A percentile compares a stretch with the other conserved stretches of the same genome.
phyloP scores from a whole-genome alignment of 1,140 invertebrate genomes.

The Lucilia cuprina region DNA sequence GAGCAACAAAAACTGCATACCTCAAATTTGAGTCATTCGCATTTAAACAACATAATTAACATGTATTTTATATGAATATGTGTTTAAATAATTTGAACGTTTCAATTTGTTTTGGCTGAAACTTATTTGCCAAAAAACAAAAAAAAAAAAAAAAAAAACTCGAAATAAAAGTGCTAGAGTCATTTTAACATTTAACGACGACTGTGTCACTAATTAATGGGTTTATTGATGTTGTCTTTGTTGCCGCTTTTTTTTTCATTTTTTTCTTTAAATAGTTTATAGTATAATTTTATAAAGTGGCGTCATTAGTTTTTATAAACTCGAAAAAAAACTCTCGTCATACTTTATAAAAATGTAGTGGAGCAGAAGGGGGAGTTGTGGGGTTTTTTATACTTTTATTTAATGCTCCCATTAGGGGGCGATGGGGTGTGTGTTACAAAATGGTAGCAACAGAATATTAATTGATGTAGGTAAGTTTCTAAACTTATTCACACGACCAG shows the following conservation, averaged over 20 bases:
- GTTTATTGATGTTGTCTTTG: not conserved
- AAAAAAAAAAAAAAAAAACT: too few species aligned
- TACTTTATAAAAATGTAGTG: not conserved
- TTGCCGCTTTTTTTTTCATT: not conserved
- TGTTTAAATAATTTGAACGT: not conserved
- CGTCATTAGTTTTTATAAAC: not conserved
- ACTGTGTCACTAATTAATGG: not conserved
- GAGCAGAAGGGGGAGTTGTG: not conserved
- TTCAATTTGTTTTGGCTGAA: not conserved
- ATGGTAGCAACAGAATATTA: not conserved
- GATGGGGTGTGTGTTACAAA: too few species aligned
- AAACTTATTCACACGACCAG: not conserved
- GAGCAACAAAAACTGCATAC: not conserved
- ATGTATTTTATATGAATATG: too few species aligned
- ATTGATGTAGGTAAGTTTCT: conserved; percentile 14
- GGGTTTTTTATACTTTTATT: too few species aligned
- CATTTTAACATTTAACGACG: not conserved
- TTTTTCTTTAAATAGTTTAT: not conserved
- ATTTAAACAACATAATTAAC: not conserved
- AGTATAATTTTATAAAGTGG: not conserved
- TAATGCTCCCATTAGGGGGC: too few species aligned
- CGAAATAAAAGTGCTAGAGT: not conserved
- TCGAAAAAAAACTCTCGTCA: not conserved
- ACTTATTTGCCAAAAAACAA: not conserved
- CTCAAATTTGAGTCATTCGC: conserved; percentile 3